Conservation (phyloP, 2,888 invertebrate species). For the Perizoma flavofasciatum region DNA sequence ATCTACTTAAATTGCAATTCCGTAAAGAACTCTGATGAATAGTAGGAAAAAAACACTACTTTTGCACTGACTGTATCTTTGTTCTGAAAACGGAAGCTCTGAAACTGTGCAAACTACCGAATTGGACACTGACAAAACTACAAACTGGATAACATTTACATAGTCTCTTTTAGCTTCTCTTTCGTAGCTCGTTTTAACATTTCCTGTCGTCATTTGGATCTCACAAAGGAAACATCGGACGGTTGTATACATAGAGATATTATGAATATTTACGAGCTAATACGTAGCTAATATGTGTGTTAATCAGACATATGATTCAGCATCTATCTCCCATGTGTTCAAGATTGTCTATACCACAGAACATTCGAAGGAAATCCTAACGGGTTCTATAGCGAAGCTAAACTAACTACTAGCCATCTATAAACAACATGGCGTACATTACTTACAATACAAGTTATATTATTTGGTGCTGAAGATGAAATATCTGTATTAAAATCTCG, state of each 20-base stretch:
- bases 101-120: constrained; percentile 44
- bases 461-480: not conserved
- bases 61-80: constrained; percentile 25
- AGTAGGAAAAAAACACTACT: not conserved
- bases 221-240: constrained; percentile 30
- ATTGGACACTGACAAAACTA: constrained; percentile 40
- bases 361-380: too few species aligned
- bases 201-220: constrained; percentile 37
- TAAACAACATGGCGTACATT: too few species aligned
- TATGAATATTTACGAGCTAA: constrained; percentile 5
- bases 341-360: too few species aligned
- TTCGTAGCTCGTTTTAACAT: constrained; percentile 33
- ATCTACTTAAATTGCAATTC: too few species aligned
- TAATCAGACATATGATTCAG: too few species aligned
- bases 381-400: too few species aligned
- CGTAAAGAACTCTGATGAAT: too few species aligned
- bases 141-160: constrained; percentile 46
- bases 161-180: constrained; percentile 41
- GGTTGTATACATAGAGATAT: constrained; percentile 15
- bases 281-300: too few species aligned
- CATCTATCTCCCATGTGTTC: too few species aligned
- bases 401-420: too few species aligned
- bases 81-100: constrained; percentile 34
- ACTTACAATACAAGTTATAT: not conserved
- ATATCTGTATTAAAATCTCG: too few species aligned